Evolutionary conservation across 2,888 invertebrate species (phyloP).

Genomic region (Rhopalosiphum nymphaeae): DNA sequence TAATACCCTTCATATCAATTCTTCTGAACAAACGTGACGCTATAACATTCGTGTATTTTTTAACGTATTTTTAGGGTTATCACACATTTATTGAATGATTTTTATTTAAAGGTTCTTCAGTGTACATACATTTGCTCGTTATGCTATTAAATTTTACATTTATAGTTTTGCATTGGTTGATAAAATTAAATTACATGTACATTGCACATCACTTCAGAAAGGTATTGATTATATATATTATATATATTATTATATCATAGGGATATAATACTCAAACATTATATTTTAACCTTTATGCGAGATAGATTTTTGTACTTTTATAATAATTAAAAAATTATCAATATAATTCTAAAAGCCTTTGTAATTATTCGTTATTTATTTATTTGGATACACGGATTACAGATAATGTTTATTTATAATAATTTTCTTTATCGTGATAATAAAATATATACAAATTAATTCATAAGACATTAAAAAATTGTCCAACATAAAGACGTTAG

Average conservation of each 20-base stretch:
- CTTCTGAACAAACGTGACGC: neutral
- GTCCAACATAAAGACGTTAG: neutral
- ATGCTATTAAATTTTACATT: neutral
- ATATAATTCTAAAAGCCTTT: neutral
- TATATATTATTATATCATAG: neutral
- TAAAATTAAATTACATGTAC: neutral
- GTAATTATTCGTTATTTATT: neutral
- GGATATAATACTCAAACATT: neutral
- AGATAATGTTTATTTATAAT: neutral
- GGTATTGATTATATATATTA: neutral
- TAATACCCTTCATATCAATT: neutral
- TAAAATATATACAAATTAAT: neutral
- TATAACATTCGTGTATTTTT: neutral
- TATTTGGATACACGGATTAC: neutral
- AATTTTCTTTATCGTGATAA: neutral
- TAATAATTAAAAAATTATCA: neutral
- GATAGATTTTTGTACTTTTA: neutral
- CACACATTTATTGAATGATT: conserved; percentile 2
- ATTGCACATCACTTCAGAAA: neutral
- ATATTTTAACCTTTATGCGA: neutral
- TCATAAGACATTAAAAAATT: neutral
- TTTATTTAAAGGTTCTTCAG: conserved; percentile 24
- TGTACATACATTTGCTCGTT: neutral
- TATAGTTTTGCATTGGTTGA: neutral
- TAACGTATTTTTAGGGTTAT: neutral